These are phyloP conservation scores for Amyelois transitella DNA, from an alignment of 1,140 invertebrate genomes.

Conservation along the genomic window DNA sequence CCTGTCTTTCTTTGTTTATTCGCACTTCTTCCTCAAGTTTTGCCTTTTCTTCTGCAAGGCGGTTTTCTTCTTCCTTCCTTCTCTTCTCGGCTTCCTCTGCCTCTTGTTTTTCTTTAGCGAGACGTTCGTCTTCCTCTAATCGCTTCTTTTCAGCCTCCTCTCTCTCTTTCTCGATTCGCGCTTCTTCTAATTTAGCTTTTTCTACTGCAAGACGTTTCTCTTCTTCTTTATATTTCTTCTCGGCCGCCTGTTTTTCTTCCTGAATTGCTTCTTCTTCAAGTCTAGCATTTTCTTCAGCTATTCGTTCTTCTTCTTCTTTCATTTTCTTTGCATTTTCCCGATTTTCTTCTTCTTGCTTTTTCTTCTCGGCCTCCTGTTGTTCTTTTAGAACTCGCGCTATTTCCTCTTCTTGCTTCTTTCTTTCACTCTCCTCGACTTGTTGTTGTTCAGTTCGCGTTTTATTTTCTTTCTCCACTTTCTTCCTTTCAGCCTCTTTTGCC, in stretches of 20 bases:
- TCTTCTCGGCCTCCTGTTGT: slow-evolving; percentile 19
- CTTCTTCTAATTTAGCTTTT: neutral
- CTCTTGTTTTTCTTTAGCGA: neutral
- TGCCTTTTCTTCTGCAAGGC: slow-evolving; percentile 10
- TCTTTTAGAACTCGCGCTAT: slow-evolving; percentile 7
- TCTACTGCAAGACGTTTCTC: neutral
- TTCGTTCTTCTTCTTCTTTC: neutral
- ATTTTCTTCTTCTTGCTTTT: slow-evolving; percentile 5
- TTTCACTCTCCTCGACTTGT: too few relatives aligned
- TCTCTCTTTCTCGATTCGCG: neutral
- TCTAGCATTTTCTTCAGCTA: slow-evolving; percentile 15
- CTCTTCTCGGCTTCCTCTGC: slow-evolving; percentile 2
- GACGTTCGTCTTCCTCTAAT: neutral
- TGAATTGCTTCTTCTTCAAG: slow-evolving; percentile 20
- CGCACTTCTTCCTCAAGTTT: slow-evolving; percentile 21
- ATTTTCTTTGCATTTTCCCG: neutral
- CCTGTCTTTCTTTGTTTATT: slow-evolving; percentile 19
- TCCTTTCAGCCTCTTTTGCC: neutral
- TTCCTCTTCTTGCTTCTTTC: slow-evolving; percentile 18
- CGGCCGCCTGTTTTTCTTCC: slow-evolving; percentile 13
- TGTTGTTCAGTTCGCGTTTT: neutral
- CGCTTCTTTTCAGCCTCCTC: neutral
- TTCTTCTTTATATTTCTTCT: slow-evolving; percentile 15
- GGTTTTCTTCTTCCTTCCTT: slow-evolving; percentile 11
- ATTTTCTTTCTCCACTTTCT: slow-evolving; percentile 1